These are phyloP conservation scores for Enteromius trimaculatus DNA, from an alignment of 2,797 vertebrate genomes.

Conservation along the genomic window DNA sequence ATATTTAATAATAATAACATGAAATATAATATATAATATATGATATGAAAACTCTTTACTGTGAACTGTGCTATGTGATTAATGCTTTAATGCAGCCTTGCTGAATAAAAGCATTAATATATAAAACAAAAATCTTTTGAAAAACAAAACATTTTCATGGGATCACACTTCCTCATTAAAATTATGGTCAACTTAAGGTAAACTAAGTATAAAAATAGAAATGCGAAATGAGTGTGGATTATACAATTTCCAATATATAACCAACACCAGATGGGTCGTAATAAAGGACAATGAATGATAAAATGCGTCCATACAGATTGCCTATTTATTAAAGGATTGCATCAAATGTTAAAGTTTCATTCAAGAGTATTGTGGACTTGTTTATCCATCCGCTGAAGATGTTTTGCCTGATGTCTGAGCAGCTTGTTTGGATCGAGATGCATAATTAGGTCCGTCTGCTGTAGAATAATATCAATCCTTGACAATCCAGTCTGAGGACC, in stretches of 20 bases:
- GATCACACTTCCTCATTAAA: too few species aligned
- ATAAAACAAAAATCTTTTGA: not conserved
- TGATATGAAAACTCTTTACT: not conserved
- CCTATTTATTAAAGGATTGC: not conserved
- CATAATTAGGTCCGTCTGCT: not conserved
- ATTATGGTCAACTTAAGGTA: not conserved
- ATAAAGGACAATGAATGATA: not conserved
- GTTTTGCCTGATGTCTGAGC: not conserved
- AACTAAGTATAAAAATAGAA: not conserved
- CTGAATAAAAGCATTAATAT: not conserved
- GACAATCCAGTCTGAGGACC: not conserved
- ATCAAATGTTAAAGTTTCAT: not conserved
- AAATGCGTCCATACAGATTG: not conserved
- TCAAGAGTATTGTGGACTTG: slow-evolving; percentile 2
- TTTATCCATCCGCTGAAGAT: not conserved
- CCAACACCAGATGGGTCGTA: not conserved
- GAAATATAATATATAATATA: not conserved
- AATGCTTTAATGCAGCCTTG: not conserved
- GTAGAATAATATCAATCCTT: slow-evolving; percentile 10
- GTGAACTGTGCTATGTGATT: not conserved
- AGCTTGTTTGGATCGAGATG: not conserved
- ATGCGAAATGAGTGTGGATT: not conserved
- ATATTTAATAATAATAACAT: too few species aligned
- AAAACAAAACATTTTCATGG: not conserved
- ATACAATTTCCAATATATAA: not conserved